phyloP scores from a whole-genome alignment of 2,888 invertebrate genomes.

The Cancer borealis region DNA sequence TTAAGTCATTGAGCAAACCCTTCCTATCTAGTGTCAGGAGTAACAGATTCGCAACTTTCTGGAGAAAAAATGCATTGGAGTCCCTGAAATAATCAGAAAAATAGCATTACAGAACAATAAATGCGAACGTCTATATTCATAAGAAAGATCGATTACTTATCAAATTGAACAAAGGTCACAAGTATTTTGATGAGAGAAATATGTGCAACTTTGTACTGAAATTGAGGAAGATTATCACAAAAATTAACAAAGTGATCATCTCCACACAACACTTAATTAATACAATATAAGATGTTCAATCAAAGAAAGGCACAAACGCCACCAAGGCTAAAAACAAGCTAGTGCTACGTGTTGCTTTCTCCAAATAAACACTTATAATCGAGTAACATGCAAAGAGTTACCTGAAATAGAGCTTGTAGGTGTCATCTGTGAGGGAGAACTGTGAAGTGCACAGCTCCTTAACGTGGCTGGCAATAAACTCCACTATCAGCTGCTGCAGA shows the following conservation, averaged over 20 bases:
- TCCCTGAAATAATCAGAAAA: slow-evolving; percentile 64
- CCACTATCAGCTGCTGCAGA: slow-evolving; percentile 70
- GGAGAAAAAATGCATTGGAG: slow-evolving; percentile 73
- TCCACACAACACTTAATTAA: too few species aligned
- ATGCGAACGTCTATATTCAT: too few species aligned
- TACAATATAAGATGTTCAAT: too few species aligned
- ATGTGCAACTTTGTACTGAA: too few species aligned
- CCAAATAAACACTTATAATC: background rate
- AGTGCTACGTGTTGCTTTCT: too few species aligned
- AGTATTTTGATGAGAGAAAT: too few species aligned
- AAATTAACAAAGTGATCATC: too few species aligned
- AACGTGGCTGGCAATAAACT: slow-evolving; percentile 71
- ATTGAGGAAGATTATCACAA: too few species aligned
- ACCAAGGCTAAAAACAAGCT: too few species aligned
- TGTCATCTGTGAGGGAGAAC: slow-evolving; percentile 51
- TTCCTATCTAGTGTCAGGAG: slow-evolving; percentile 73
- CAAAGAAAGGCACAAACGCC: too few species aligned
- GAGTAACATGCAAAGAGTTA: background rate
- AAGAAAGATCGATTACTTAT: too few species aligned
- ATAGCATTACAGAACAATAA: background rate
- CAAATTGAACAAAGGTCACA: too few species aligned
- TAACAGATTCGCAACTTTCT: slow-evolving; percentile 73
- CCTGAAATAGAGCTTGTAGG: slow-evolving; percentile 68
- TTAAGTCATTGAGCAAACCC: slow-evolving; percentile 69
- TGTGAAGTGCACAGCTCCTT: slow-evolving; percentile 62